Base-by-base conservation (phyloP, 2,888 invertebrate species). In the Andrena hattorfiana region DNA sequence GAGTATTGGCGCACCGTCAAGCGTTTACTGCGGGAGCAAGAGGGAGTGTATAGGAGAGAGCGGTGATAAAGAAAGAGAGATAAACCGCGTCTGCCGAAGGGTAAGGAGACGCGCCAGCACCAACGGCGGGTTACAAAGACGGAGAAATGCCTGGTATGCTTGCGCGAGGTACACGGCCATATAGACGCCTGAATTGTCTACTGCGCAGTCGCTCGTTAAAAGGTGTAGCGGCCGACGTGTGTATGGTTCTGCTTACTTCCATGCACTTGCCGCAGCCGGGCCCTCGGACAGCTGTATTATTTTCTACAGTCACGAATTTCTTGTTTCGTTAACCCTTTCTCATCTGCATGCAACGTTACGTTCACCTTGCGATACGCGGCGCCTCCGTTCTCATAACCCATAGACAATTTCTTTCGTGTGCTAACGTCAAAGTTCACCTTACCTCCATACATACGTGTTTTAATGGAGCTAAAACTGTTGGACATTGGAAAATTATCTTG, bases 141-240 rank as follows among this genome's bases (percentile, higher is more conserved):
- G 74, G 69, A 84, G 84, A 83, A 76, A 84, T 84, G 84, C 68
- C 56, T 83, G 84, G 76, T 79, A 84, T 79, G 84, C 72, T 78
- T 72, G 75, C 71, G 81, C 79, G 84, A 73, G 73, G 75, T 80
- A 76, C 72, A 79, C 75, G 76, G 74, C 49, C 77, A 76, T 81
- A 81, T 51, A 75, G 67, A 67, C 71, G 74, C 49, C 69, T 73
- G 85, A 81, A 81, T 84, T 83, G 77, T 80, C 85, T 83, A 89
- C 89, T 89, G 88, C 88, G 88, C 83, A 89, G 89, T 87, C 87
- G 86, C 79, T 60, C 59, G 63, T 72, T 75, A 75, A 87, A 78
- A 87, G 85, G 89, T 89, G 89, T 87, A 88, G 79, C 70, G 77
- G 67, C 59, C 70, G 68, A 67, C 74, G 56, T 70, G 77, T 81